These are phyloP conservation scores for Daphoenositta chrysoptera DNA, from an alignment of 2,113 vertebrate species.

Conservation along the genomic window DNA sequence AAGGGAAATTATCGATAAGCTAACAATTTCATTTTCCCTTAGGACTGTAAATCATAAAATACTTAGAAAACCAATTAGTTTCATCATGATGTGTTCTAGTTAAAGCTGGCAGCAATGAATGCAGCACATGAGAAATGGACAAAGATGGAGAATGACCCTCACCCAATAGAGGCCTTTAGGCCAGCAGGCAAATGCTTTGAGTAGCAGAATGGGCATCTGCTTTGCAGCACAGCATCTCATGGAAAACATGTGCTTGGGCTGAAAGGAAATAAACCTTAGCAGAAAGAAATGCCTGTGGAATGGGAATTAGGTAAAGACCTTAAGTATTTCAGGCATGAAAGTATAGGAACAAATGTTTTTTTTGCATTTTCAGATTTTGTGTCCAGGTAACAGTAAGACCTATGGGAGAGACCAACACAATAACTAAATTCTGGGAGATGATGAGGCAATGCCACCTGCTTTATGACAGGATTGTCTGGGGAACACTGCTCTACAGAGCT, in stretches of 20 bases:
- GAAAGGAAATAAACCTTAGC: background rate
- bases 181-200: background rate
- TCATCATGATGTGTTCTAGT: background rate
- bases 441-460: background rate
- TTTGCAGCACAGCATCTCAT: background rate
- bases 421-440: background rate
- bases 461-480: background rate
- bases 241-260: background rate
- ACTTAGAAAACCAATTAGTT: background rate
- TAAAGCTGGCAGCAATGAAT: background rate
- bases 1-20: slow-evolving; percentile 18
- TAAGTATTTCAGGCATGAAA: background rate
- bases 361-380: background rate
- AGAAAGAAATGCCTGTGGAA: background rate
- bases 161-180: background rate
- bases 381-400: background rate
- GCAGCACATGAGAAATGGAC: background rate
- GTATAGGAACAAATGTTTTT: background rate
- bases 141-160: background rate
- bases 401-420: background rate
- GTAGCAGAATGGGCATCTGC: background rate
- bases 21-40: background rate
- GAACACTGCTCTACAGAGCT: background rate
- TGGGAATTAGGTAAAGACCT: background rate
- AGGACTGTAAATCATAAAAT: background rate